These are phyloP conservation scores for Bombylius discolor DNA, from an alignment of 2,888 invertebrate genomes.

Conservation along the genomic window DNA sequence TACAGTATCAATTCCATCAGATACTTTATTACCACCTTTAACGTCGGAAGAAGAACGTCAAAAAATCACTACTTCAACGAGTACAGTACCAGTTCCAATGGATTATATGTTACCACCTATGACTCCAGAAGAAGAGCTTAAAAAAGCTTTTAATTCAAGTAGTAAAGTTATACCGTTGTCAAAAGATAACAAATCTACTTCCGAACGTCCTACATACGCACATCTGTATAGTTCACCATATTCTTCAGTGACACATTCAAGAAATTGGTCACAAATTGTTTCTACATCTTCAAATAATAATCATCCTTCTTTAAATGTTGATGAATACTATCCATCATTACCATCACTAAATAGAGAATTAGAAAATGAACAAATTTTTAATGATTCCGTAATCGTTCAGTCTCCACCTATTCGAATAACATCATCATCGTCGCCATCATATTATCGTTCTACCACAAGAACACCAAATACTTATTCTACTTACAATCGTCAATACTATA, in stretches of 20 bases:
- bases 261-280: not conserved
- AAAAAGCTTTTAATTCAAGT: not conserved
- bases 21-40: not conserved
- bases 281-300: conserved; percentile 20
- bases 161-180: not conserved
- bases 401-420: not conserved
- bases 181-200: too few relatives aligned
- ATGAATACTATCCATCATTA: not conserved
- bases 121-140: not conserved
- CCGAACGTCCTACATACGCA: not conserved
- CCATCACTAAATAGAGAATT: not conserved
- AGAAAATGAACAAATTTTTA: not conserved
- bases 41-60: not conserved
- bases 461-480: not conserved
- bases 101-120: not conserved
- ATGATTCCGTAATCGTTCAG: not conserved
- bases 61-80: not conserved
- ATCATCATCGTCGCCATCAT: too few relatives aligned
- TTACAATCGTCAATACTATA: conserved; percentile 23
- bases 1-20: not conserved
- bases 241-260: conserved; percentile 27
- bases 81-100: not conserved
- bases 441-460: not conserved
- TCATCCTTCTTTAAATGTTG: not conserved
- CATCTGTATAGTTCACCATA: conserved; percentile 30